Conservation (phyloP, 1,140 invertebrate genomes). For the Drosophila repleta region DNA sequence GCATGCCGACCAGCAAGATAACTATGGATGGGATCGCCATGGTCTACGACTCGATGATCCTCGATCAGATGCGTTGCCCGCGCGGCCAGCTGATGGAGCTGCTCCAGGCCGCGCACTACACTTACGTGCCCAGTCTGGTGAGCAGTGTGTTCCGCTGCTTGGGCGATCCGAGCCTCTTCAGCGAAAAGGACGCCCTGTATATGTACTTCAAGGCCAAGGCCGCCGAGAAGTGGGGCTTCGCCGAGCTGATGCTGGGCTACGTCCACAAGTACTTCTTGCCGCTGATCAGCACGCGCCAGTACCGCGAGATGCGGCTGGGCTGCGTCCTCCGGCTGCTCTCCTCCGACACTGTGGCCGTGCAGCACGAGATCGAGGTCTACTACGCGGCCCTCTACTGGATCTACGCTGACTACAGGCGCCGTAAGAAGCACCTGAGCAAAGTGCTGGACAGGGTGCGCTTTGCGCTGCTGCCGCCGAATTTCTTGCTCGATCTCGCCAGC, state of each 20-base stretch:
- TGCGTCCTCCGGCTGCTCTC: conserved; percentile 1
- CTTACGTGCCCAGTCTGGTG: not conserved
- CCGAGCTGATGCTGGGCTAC: conserved; percentile 3
- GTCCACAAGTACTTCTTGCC: conserved; percentile 6
- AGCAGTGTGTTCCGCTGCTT: not conserved
- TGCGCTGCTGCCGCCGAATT: not conserved
- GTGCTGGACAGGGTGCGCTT: conserved; percentile 3
- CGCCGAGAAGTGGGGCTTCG: not conserved
- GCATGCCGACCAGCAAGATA: not conserved
- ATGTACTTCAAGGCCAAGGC: not conserved
- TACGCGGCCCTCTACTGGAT: conserved; percentile 20
- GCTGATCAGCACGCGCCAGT: conserved; percentile 7
- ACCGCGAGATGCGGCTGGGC: not conserved
- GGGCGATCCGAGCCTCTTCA: not conserved
- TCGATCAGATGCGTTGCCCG: not conserved
- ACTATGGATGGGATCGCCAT: not conserved
- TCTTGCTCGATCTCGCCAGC: not conserved
- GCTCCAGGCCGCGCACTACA: not conserved
- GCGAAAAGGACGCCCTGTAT: not conserved
- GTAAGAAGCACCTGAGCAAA: not conserved
- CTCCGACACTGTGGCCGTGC: conserved; percentile 10
- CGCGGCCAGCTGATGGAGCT: conserved; percentile 1
- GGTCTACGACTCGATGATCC: not conserved
- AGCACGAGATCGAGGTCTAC: conserved; percentile 28
- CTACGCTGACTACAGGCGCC: not conserved